phyloP scores from a whole-genome alignment of 92 coral and sea anemone species.

The Bergia puertoricense region DNA sequence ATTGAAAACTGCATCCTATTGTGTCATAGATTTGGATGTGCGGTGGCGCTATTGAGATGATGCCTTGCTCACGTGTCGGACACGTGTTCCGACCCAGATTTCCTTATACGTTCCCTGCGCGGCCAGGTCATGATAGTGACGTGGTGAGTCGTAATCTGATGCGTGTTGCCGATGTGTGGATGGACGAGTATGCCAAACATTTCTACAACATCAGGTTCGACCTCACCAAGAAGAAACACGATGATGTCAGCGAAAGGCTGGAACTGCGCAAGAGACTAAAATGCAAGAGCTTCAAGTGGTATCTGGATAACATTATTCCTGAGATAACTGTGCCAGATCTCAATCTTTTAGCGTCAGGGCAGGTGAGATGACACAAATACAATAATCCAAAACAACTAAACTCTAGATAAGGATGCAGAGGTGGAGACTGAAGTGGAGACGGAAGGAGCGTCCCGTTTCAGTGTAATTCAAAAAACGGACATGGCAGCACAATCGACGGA shows the following conservation, averaged over 20 bases:
- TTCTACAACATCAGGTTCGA: constrained; percentile 96
- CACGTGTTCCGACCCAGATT: constrained; percentile 97
- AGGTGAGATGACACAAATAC: constrained; percentile 57
- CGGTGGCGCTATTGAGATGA: constrained; percentile 96
- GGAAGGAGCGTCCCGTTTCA: no score
- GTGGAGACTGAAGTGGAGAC: no score
- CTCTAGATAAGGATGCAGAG: no score
- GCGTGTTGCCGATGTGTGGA: constrained; percentile 99
- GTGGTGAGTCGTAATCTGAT: constrained; percentile 96
- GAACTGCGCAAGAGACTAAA: constrained; percentile 79
- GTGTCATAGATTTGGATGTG: constrained; percentile 93
- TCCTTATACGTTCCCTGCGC: constrained; percentile 98
- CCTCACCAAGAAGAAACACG: constrained; percentile 81
- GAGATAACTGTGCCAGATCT: constrained; percentile 89
- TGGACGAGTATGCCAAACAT: constrained; percentile 96
- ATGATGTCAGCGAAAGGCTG: constrained; percentile 87
- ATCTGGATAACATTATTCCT: constrained; percentile 84
- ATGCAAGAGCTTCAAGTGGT: constrained; percentile 98
- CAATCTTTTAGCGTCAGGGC: constrained; percentile 86
- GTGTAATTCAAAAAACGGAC: no score
- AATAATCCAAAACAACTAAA: not conserved
- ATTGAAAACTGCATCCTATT: not conserved
- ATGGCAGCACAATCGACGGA: no score
- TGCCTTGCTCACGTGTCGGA: constrained; percentile 98
- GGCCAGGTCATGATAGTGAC: constrained; percentile 87